Percentiles rank a stretch among this genome's conserved stretches.
These are phyloP conservation scores for Tenodera sinensis DNA, from an alignment of 2,888 invertebrate genomes.

Conservation along the genomic window DNA sequence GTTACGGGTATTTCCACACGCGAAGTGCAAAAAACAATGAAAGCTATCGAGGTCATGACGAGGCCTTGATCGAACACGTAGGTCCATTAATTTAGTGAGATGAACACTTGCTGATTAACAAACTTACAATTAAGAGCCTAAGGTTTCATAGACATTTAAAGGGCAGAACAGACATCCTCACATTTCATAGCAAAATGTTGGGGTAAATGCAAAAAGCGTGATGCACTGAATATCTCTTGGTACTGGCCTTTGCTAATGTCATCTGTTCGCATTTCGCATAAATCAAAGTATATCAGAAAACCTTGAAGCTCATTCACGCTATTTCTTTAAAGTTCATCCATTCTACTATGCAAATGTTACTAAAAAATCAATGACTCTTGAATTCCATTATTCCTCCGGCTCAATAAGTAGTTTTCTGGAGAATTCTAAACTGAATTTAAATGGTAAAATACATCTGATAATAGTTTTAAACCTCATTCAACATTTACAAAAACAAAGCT, in stretches of 20 bases:
- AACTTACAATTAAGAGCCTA: neutral
- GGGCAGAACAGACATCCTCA: neutral
- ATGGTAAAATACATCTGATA: no score
- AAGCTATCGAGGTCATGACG: neutral
- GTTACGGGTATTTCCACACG: neutral
- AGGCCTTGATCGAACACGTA: neutral
- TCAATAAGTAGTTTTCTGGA: no score
- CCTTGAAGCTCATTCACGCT: neutral
- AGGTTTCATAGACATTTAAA: neutral
- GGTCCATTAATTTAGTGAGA: neutral
- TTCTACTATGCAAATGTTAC: no score
- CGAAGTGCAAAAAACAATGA: neutral
- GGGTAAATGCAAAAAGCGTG: neutral
- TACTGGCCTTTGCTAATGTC: neutral
- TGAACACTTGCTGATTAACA: neutral
- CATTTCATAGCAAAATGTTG: neutral
- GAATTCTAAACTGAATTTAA: no score
- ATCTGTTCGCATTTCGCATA: neutral
- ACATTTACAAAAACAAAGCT: no score
- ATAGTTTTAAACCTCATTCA: no score
- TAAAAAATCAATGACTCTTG: no score
- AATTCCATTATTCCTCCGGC: no score
- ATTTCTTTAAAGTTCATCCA: no score
- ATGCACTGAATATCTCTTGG: neutral
- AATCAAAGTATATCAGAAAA: neutral